Base-by-base conservation (phyloP, 2,888 invertebrate genomes). In the Xestia c-nigrum region DNA sequence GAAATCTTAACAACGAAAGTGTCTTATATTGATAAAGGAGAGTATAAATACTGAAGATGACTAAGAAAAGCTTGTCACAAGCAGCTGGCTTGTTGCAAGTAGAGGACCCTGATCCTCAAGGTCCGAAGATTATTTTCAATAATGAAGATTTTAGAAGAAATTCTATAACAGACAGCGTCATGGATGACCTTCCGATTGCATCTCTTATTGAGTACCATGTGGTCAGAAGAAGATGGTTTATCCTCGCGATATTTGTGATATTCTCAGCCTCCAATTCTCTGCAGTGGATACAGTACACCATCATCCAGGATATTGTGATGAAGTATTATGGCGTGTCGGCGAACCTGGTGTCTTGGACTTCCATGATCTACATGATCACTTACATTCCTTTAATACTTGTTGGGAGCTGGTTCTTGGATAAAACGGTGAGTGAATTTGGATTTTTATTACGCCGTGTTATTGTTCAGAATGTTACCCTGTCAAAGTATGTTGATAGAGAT, bases 321-420 rank as follows among this genome's bases (percentile, higher is more conserved):
- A 97, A 97, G 71, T 99, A 98, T 93, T 99, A 99, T 92, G 97
- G 97, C 52, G 97, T 98, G 71, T 97, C 97, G 47, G 97, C 97
- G 43, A 95, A 97, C 87, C 0, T 47, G 14, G 98, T 99, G 87
- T 98, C 99, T 91, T 99, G 99, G 99, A 99, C 99, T 3, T 99
- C 99, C 12, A 99, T 99, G 98, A 98, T 99, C 91, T 99, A 98
- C 94, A 99, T 99, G 99, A 97, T 99, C 87, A 97, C 98, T 1
- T 99, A 99, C 94, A 99, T 99, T 93, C 99, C 99, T 10, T 97
- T 99, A 88, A 99, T 99, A 92, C 98, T 99, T 91, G 99, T 99
- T 3, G 99, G 98, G 24, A 99, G 99, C 93, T 99, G 99, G 98
- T 97, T 99, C 74, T 97, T 99, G 90, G 99, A 99, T 93, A 98